phyloP scores from a whole-genome alignment of 2,888 invertebrate species.

The Drosophila villosipedis region DNA sequence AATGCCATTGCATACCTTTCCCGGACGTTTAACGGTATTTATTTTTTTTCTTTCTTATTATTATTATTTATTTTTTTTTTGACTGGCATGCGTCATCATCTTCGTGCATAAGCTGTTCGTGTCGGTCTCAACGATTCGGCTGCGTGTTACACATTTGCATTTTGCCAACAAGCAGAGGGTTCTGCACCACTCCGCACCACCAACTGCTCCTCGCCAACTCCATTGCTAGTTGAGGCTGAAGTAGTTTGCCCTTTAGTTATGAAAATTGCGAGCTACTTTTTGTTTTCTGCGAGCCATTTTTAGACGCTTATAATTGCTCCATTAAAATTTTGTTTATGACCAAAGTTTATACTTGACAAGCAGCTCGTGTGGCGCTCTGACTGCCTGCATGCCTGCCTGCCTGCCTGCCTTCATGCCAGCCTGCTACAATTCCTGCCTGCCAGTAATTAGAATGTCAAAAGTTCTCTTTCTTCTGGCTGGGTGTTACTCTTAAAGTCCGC shows the following conservation, averaged over 20 bases:
- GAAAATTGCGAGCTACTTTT: constrained; percentile 56
- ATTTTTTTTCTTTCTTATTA: background rate
- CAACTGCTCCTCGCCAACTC: background rate
- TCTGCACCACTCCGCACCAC: constrained; percentile 1
- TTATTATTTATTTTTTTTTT: constrained; percentile 21
- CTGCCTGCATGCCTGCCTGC: constrained; percentile 2
- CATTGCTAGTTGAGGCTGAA: constrained; percentile 50
- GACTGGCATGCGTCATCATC: constrained; percentile 70
- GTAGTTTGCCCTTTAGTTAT: constrained; percentile 69
- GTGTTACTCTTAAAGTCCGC: constrained; percentile 41
- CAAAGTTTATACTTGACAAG: constrained; percentile 73
- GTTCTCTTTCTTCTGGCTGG: constrained; percentile 12
- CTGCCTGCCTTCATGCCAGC: constrained; percentile 6
- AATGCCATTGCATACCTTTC: constrained; percentile 50
- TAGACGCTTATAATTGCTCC: constrained; percentile 78
- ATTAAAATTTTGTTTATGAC: constrained; percentile 78
- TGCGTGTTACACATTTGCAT: constrained; percentile 78
- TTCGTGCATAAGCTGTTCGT: constrained; percentile 53
- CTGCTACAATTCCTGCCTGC: constrained; percentile 17
- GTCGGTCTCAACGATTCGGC: constrained; percentile 27
- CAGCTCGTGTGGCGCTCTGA: constrained; percentile 46
- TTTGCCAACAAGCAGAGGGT: constrained; percentile 28
- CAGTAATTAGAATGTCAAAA: constrained; percentile 75
- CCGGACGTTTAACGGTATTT: constrained; percentile 52
- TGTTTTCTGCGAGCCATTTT: constrained; percentile 56